Evolutionary conservation across 2,888 invertebrate species (phyloP), one percentile per base, ranked within the genome.

Genomic region (Heteropelma amictum): DNA sequence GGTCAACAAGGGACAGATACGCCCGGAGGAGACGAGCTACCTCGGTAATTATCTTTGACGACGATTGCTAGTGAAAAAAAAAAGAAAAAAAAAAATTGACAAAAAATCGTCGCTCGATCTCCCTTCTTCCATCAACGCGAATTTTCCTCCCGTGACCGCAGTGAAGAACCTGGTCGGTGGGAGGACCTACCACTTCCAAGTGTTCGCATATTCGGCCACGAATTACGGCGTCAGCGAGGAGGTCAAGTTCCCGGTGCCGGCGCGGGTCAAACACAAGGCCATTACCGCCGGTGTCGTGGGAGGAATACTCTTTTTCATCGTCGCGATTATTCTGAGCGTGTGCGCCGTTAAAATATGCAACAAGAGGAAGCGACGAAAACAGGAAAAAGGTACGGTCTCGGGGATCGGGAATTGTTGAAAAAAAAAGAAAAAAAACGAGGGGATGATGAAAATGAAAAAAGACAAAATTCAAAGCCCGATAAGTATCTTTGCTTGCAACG

Each of bases 341-440:
- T 97, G 98, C 92, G 97, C 97, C 85, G 97, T 98, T 88, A 97
- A 98, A 92, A 97, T 98, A 90, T 97, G 97, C 93, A 98, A 98
- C 92, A 97, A 97, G 91, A 93, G 97, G 89, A 97, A 97, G 91
- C 93, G 97, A 87, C 95, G 97, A 92, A 97, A 97, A 94, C 97
- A 97, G 91, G 97, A 97, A 92, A 97, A 98, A 96, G 98, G 98
- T 98, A 92, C 77, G 80, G 33, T 35, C 33, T 45, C 23, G 53
- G 53, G 21, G 47, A 28, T 12, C 19, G 35, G 4, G 14, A 28
- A 26, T 21, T 47, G 49, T 12, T 40, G n/a, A 33, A 12, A 45
- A 54, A 47, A 12, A 23, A 60, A 35, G 17, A 49, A 53, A 12
- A 45, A 14, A 42, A 35, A 56, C 2, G 17, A 26, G 35, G 42